Evolutionary conservation across 1,140 invertebrate species (phyloP).

Genomic region (Conus betulinus): DNA sequence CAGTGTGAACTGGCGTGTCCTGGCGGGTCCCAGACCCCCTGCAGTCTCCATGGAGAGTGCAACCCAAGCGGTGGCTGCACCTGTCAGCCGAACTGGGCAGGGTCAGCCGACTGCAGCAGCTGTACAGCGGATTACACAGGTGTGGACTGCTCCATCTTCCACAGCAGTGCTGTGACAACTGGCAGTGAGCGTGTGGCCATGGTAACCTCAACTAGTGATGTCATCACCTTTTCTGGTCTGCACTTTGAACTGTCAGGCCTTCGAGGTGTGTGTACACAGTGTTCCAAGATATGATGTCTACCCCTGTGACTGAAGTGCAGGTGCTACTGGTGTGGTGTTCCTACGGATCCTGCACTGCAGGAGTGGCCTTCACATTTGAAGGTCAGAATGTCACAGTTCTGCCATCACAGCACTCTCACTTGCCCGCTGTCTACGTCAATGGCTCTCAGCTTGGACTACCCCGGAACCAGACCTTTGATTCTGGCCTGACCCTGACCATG

Average conservation of each 20-base stretch:
- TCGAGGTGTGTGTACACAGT: conserved; percentile 46
- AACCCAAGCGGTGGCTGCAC: conserved; percentile 37
- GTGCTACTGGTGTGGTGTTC: conserved; percentile 44
- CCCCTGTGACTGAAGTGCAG: conserved; percentile 40
- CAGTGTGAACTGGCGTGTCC: conserved; percentile 46
- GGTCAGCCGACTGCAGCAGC: conserved; percentile 38
- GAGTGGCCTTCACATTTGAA: conserved; percentile 31
- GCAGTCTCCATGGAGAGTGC: conserved; percentile 51
- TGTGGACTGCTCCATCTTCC: conserved; percentile 48
- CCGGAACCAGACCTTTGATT: neutral
- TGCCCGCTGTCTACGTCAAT: conserved; percentile 41
- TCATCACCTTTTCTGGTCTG: conserved; percentile 48
- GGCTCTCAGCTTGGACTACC: conserved; percentile 17
- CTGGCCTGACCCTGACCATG: neutral
- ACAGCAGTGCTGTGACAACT: conserved; percentile 7
- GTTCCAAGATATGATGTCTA: conserved; percentile 15
- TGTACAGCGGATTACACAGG: conserved; percentile 43
- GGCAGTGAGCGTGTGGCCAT: conserved; percentile 37
- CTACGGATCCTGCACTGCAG: conserved; percentile 46
- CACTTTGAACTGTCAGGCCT: conserved; percentile 36
- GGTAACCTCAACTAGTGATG: conserved; percentile 40
- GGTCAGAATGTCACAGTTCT: conserved; percentile 38
- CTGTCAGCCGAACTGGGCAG: conserved; percentile 56
- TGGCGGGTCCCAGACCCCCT: conserved; percentile 48
- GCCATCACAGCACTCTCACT: conserved; percentile 35